phyloP scores from a whole-genome alignment of 2,888 invertebrate species.

The Dysmachus trigonus region DNA sequence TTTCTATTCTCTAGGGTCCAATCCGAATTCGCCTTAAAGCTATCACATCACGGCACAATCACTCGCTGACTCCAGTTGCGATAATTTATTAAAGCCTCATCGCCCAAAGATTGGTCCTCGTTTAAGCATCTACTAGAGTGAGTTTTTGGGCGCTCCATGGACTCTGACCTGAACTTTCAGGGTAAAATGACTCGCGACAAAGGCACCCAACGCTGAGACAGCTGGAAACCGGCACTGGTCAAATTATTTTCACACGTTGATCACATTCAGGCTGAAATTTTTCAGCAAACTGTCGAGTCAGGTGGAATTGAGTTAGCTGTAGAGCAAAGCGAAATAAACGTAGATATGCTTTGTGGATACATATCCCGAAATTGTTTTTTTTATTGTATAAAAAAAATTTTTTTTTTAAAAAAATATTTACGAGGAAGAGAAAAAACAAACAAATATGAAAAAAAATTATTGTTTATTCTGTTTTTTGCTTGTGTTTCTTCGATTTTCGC shows the following conservation, averaged over 20 bases:
- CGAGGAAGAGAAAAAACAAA: too few species aligned
- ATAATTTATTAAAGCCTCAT: not conserved
- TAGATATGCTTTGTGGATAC: too few species aligned
- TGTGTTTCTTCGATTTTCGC: too few species aligned
- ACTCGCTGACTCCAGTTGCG: not conserved
- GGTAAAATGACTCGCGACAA: not conserved
- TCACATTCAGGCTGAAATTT: not conserved
- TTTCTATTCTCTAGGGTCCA: not conserved
- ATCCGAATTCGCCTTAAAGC: not conserved
- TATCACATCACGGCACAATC: not conserved
- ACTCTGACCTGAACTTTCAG: not conserved
- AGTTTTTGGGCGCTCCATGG: too few species aligned
- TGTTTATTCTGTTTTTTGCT: too few species aligned
- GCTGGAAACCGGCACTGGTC: not conserved
- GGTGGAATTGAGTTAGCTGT: not conserved
- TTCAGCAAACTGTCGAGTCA: not conserved
- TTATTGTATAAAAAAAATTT: too few species aligned
- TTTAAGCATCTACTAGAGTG: too few species aligned
- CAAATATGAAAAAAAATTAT: too few species aligned
- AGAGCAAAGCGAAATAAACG: too few species aligned
- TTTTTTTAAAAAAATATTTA: too few species aligned
- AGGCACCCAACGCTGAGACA: too few species aligned
- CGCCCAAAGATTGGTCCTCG: not conserved
- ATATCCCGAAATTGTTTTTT: too few species aligned
- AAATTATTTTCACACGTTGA: not conserved